These are phyloP conservation scores for Triplophysa rosa DNA, from an alignment of 2,113 vertebrate species.

Conservation along the genomic window DNA sequence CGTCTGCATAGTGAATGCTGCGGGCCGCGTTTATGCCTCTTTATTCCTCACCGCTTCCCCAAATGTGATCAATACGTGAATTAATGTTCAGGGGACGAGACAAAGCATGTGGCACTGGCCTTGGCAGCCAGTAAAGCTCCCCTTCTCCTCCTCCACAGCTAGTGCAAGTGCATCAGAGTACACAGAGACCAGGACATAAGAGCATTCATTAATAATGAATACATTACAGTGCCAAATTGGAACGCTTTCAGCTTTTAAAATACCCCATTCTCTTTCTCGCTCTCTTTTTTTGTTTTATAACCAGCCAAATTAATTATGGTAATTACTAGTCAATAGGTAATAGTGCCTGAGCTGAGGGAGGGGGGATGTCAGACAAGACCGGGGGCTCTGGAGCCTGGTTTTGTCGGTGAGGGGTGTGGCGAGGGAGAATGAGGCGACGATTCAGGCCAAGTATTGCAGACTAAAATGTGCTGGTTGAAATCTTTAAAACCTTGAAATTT, in stretches of 20 bases:
- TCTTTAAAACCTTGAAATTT: too few species aligned
- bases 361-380: constrained; percentile 46
- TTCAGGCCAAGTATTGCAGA: neutral
- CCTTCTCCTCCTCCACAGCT: neutral
- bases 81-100: constrained; percentile 66
- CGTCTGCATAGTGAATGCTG: constrained; percentile 39
- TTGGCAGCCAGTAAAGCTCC: constrained; percentile 51
- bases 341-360: constrained; percentile 54
- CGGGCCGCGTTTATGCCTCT: constrained; percentile 38
- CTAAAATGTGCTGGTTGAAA: too few species aligned
- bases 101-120: constrained; percentile 58
- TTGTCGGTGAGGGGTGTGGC: neutral
- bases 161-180: constrained; percentile 43
- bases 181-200: constrained; percentile 54
- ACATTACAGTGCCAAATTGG: constrained; percentile 58
- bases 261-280: constrained; percentile 31
- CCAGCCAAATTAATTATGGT: constrained; percentile 62
- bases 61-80: constrained; percentile 69
- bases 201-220: constrained; percentile 65
- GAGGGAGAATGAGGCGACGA: neutral
- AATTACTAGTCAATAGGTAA: constrained; percentile 67
- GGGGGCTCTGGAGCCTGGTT: constrained; percentile 47
- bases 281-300: constrained; percentile 48
- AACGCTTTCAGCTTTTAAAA: constrained; percentile 60
- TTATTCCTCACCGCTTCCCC: constrained; percentile 50